Evolutionary conservation across 2,113 vertebrate genomes (phyloP).

Genomic region (Lamprologus ornatipinnis): DNA sequence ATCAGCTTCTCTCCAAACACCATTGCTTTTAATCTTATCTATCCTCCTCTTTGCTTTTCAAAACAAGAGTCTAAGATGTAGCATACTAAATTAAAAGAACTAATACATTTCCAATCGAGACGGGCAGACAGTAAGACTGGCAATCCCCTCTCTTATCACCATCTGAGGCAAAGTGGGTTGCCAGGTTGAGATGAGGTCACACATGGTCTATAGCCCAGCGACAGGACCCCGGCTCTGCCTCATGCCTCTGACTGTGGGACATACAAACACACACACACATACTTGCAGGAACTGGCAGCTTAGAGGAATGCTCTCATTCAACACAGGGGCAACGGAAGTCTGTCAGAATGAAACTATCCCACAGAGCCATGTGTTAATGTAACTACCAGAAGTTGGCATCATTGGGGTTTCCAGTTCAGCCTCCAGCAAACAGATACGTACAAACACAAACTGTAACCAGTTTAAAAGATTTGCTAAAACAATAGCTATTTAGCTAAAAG

Average conservation of each 20-base stretch:
- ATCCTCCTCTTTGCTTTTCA: background rate
- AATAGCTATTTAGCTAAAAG: background rate
- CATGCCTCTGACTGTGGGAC: background rate
- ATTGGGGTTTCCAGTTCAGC: background rate
- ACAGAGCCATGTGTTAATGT: conserved; percentile 16
- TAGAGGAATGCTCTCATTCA: conserved; percentile 42
- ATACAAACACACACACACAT: background rate
- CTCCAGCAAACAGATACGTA: background rate
- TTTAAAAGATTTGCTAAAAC: background rate
- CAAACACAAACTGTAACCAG: background rate
- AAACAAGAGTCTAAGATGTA: background rate
- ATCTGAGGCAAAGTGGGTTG: conserved; percentile 17
- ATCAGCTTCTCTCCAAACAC: background rate
- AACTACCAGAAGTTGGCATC: conserved; percentile 11
- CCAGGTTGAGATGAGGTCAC: conserved; percentile 63
- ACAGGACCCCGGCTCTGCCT: conserved; percentile 14
- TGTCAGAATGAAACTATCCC: conserved; percentile 35
- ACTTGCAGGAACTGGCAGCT: conserved; percentile 34
- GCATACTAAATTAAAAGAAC: background rate
- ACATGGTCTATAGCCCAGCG: conserved; percentile 23
- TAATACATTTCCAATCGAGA: background rate
- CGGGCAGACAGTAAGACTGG: conserved; percentile 3
- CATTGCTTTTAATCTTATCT: background rate
- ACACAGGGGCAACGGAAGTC: conserved; percentile 37
- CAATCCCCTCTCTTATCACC: background rate